phyloP scores from a whole-genome alignment of 2,113 vertebrate genomes.

The Notechis scutatus region DNA sequence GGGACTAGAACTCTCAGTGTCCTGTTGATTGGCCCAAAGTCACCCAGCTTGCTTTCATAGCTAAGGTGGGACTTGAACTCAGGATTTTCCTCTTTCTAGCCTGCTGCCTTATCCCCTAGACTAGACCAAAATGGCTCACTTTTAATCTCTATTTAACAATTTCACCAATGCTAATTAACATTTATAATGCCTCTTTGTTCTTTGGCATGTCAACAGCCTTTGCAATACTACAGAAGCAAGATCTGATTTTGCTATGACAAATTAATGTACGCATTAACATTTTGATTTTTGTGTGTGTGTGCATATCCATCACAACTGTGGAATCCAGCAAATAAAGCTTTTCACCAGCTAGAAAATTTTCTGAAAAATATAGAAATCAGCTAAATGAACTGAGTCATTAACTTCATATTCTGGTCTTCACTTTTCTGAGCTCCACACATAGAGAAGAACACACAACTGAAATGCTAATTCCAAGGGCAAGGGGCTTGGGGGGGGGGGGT shows the following conservation, averaged over 20 bases:
- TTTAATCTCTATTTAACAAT: background rate
- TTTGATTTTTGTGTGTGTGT: background rate
- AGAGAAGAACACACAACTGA: background rate
- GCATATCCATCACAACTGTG: background rate
- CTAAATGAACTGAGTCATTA: background rate
- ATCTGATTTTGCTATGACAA: background rate
- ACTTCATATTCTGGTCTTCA: background rate
- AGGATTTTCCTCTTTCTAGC: background rate
- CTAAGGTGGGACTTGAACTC: background rate
- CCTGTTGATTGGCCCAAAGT: background rate
- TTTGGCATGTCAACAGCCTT: background rate
- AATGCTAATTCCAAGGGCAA: background rate
- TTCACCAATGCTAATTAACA: background rate
- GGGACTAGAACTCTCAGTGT: background rate
- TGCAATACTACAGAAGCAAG: background rate
- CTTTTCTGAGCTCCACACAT: background rate
- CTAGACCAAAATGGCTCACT: background rate
- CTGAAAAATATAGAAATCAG: background rate
- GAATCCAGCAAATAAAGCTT: accelerated
- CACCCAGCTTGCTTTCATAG: background rate
- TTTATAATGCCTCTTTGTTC: background rate
- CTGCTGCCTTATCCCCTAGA: background rate
- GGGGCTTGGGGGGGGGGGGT: background rate
- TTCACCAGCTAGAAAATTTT: accelerated
- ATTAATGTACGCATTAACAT: background rate